Conservation (phyloP, 2,113 vertebrate species). For the Tringa solitaria region DNA sequence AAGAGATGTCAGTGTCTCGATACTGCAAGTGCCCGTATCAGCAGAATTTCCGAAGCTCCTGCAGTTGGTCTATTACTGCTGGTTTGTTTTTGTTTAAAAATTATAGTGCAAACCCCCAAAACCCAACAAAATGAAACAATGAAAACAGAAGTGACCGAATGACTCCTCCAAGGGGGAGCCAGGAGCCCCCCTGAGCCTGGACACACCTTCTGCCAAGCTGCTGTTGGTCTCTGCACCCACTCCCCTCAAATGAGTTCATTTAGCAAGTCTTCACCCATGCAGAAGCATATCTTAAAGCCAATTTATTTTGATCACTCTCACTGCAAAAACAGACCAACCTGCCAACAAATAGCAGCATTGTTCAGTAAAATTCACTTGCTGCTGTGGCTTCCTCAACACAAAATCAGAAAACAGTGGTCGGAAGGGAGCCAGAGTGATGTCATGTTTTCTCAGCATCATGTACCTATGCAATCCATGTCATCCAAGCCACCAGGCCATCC, state of each 20-base stretch:
- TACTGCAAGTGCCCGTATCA: not conserved
- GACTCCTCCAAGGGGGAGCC: not conserved
- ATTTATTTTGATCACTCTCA: not conserved
- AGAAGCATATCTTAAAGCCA: not conserved
- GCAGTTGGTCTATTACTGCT: not conserved
- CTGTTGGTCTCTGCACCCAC: not conserved
- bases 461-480: not conserved
- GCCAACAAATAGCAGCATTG: not conserved
- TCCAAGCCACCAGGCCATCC: not conserved
- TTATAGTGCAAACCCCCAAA: not conserved
- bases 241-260: not conserved
- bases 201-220: not conserved
- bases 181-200: not conserved
- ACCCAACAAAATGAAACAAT: not conserved
- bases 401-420: not conserved
- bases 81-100: not conserved
- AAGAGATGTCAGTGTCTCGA: not conserved
- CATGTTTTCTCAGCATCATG: not conserved
- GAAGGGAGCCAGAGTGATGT: not conserved
- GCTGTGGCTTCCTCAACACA: not conserved
- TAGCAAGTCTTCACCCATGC: fast-evolving
- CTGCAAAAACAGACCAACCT: not conserved
- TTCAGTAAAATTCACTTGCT: not conserved
- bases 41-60: not conserved
- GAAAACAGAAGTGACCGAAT: not conserved